These are phyloP conservation scores for Pithecia hirsuta DNA, from an alignment of 2,797 vertebrate species.

Conservation along the genomic window DNA sequence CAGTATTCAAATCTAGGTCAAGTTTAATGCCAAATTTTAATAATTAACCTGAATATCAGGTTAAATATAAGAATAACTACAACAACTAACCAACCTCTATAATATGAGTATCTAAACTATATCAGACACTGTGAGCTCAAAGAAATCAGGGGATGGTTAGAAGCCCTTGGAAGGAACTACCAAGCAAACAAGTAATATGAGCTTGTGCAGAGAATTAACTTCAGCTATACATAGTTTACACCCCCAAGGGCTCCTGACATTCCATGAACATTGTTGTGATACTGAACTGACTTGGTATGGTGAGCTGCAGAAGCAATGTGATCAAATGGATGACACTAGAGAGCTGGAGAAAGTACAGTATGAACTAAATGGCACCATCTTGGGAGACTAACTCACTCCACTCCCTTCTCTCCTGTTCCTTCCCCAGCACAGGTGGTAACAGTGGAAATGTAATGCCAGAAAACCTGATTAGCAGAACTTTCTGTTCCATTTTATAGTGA, in stretches of 20 bases:
- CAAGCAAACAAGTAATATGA: not conserved
- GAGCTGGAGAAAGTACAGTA: not conserved
- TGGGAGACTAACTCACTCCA: not conserved
- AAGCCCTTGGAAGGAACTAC: constrained; percentile 1
- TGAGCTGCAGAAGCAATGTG: not conserved
- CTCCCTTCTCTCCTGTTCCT: rapidly evolving
- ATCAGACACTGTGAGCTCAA: not conserved
- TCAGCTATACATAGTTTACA: constrained; percentile 9
- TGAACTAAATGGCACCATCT: not conserved
- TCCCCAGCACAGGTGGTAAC: not conserved
- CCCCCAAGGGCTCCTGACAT: not conserved
- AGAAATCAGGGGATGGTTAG: not conserved
- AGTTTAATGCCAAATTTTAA: not conserved
- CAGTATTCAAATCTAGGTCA: not conserved
- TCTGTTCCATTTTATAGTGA: not conserved
- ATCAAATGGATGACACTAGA: not conserved
- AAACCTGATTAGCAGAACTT: no score
- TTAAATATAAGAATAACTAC: not conserved
- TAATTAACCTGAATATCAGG: not conserved
- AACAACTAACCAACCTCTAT: not conserved
- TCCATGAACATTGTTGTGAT: not conserved
- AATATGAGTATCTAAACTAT: not conserved
- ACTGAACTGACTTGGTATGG: not conserved
- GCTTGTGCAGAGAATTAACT: constrained; percentile 47
- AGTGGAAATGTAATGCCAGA: not conserved